phyloP scores from a whole-genome alignment of 2,113 vertebrate species.

The Pomatorhinus ruficollis region DNA sequence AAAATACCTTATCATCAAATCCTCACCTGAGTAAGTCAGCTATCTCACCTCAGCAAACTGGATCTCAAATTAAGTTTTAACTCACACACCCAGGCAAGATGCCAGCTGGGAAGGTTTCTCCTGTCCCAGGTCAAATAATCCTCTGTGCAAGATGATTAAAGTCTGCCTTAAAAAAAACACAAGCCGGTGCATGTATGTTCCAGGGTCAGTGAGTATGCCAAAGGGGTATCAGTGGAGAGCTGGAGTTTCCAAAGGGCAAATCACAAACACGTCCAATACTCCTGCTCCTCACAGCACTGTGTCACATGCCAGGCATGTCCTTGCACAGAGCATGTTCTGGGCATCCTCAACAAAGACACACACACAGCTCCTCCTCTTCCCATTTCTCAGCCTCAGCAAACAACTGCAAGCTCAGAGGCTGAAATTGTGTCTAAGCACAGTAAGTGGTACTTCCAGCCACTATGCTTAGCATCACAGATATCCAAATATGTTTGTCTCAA shows the following conservation, averaged over 20 bases:
- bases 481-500: neutral
- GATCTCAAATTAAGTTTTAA: conserved; percentile 12
- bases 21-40: neutral
- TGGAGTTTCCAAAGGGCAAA: neutral
- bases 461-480: neutral
- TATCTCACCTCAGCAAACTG: neutral
- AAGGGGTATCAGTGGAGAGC: neutral
- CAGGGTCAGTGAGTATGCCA: neutral
- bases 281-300: neutral
- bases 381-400: neutral
- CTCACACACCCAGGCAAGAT: neutral
- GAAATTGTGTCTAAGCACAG: neutral
- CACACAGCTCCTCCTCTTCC: neutral
- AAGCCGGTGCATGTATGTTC: neutral
- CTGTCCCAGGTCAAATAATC: conserved; percentile 1
- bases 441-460: neutral
- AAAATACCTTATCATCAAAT: neutral
- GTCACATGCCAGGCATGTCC: neutral
- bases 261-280: neutral
- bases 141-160: neutral
- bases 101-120: conserved; percentile 4
- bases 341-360: neutral
- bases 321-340: neutral
- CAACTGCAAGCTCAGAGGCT: neutral
- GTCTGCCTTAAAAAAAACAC: neutral